A percentile compares a stretch with the other conserved stretches of the same genome.
Evolutionary conservation across 2,113 vertebrate genomes (phyloP).

Genomic region (Heterotis niloticus): DNA sequence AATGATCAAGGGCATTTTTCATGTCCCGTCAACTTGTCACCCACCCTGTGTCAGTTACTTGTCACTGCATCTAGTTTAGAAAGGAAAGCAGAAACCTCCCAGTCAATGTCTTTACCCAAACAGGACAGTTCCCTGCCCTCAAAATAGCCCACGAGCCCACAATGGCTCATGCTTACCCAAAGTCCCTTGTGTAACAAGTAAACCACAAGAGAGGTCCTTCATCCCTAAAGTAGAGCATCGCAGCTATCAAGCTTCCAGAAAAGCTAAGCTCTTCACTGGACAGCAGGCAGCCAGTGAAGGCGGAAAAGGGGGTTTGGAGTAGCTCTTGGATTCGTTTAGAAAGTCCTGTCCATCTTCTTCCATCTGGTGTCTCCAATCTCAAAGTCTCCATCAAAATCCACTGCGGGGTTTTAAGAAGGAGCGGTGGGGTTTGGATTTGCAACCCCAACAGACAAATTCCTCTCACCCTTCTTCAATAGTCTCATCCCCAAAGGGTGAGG

Average conservation of each 20-base stretch:
- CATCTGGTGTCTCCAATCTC: conserved; percentile 32
- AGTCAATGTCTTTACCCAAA: conserved; percentile 9
- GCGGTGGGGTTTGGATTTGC: not conserved
- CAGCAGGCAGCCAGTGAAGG: conserved; percentile 3
- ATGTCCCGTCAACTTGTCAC: conserved; percentile 37
- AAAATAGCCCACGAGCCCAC: not conserved
- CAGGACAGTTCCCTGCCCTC: not conserved
- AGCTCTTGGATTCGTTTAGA: conserved; percentile 59
- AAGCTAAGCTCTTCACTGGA: not conserved
- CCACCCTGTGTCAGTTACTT: conserved; percentile 10
- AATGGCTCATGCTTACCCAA: not conserved
- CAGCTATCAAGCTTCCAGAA: not conserved
- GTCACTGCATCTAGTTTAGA: not conserved
- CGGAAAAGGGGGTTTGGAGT: conserved; percentile 32
- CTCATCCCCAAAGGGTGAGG: conserved; percentile 13
- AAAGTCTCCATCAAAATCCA: not conserved
- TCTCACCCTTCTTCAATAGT: conserved; percentile 37
- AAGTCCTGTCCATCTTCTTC: conserved; percentile 56
- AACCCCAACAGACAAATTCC: conserved; percentile 22
- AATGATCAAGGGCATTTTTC: conserved; percentile 24
- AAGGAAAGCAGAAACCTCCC: conserved; percentile 4
- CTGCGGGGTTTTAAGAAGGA: not conserved
- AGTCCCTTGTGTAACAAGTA: conserved; percentile 5
- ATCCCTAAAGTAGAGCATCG: not conserved
- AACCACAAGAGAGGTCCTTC: not conserved